A percentile compares a stretch with the other conserved stretches of the same genome.
Conservation (phyloP, 2,113 vertebrate species). For the Columba janthina region DNA sequence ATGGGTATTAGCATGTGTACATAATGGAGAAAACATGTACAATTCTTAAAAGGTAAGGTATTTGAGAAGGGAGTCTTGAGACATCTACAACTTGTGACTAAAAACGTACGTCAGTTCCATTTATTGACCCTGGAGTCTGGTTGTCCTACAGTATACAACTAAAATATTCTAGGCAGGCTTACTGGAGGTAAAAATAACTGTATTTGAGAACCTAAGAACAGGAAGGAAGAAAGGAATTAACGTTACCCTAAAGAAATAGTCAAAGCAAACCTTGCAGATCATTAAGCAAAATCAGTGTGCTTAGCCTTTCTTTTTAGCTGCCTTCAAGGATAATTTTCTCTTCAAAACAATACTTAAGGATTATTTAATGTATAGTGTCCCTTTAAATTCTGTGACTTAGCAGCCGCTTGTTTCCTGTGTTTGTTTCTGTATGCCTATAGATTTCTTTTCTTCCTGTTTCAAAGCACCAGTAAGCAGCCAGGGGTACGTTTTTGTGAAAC, state of each 20-base stretch:
- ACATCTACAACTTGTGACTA: constrained; percentile 19
- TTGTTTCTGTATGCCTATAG: constrained; percentile 31
- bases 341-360: not conserved
- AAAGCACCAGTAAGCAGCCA: not conserved
- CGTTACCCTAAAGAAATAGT: not conserved
- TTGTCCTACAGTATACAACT: not conserved
- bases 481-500: not conserved
- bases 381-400: not conserved
- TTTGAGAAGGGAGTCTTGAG: constrained; percentile 48
- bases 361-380: not conserved
- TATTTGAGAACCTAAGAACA: not conserved
- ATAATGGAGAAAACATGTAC: constrained; percentile 53
- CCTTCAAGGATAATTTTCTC: not conserved
- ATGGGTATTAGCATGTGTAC: constrained; percentile 37
- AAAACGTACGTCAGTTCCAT: not conserved
- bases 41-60: constrained; percentile 74
- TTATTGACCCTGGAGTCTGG: not conserved
- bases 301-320: not conserved
- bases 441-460: not conserved
- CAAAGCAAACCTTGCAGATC: not conserved
- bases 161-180: not conserved
- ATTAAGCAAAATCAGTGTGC: not conserved
- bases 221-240: constrained; percentile 12
- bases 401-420: not conserved
- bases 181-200: constrained; percentile 6